Conservation (phyloP, 2,888 invertebrate genomes). For the Aplocera efformata region DNA sequence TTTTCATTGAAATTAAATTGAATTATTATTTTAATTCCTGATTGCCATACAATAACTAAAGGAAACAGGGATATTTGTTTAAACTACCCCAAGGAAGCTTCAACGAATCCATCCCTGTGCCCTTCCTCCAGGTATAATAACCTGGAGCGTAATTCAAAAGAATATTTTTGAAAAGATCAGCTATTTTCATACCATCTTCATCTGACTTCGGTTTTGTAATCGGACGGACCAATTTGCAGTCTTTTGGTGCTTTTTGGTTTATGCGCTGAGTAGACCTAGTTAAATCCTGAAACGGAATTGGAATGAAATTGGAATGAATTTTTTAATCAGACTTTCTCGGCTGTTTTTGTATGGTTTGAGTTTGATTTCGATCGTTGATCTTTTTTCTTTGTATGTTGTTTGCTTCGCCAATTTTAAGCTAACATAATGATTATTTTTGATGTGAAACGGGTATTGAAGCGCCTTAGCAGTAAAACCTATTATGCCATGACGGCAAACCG, state of each 20-base stretch:
- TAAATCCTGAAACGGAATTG: too few relatives aligned
- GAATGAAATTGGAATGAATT: constrained; percentile 1
- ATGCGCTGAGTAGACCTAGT: constrained; percentile 2
- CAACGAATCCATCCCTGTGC: constrained; percentile 14
- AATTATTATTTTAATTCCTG: too few relatives aligned
- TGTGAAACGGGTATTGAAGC: too few relatives aligned
- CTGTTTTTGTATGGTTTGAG: neutral
- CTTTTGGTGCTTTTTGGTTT: constrained; percentile 12
- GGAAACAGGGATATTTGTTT: too few relatives aligned
- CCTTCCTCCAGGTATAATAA: constrained; percentile 38
- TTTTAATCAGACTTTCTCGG: neutral
- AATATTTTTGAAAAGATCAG: constrained; percentile 47
- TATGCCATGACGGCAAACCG: too few relatives aligned
- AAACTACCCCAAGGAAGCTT: neutral
- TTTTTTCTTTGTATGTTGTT: too few relatives aligned
- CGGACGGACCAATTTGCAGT: constrained; percentile 14
- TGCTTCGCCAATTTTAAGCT: too few relatives aligned
- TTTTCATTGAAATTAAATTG: too few relatives aligned
- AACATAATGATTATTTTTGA: too few relatives aligned
- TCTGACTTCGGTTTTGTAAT: constrained; percentile 19
- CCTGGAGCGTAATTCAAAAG: constrained; percentile 36
- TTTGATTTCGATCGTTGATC: too few relatives aligned
- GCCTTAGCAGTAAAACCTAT: too few relatives aligned
- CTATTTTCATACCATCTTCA: constrained; percentile 35
- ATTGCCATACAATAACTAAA: too few relatives aligned